Evolutionary conservation across 2,113 vertebrate species (phyloP), one percentile per base, ranked within the genome.

Genomic region (Rhineura floridana): DNA sequence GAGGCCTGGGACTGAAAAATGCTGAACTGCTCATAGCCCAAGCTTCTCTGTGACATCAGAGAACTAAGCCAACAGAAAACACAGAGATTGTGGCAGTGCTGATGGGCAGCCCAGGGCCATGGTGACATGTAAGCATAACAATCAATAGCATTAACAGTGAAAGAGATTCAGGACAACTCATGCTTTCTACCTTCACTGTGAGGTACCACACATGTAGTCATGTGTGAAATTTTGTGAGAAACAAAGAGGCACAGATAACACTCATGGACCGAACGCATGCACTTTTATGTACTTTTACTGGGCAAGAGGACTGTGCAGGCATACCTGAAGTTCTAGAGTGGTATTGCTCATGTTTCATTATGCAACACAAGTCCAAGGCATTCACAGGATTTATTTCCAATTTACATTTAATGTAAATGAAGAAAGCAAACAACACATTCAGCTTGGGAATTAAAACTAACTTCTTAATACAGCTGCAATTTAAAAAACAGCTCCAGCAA

Each of bases 351-450:
- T 88, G 85, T 89, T 94, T 91, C 93, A 92, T 93, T 95, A 92
- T 91, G 91, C 94, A 95, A 92, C 95, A 93, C 88, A 93, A 69
- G 92, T 89, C 92, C 89, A 90, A 91, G 87, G 90, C 93, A 91
- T 90, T 89, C 92, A 93, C 94, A 90, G 90, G 91, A 95, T 95
- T 94, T 93, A 95, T 94, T 95, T 95, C 94, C 92, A 79, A 94
- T 93, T 95, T 93, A 91, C 92, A 90, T 92, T 95, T 95, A 94
- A 94, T 93, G 93, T 93, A 93, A 90, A 94, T 93, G 48, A 95
- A 96, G 94, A 93, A 92, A 94, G 94, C 91, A 92, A 94, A 94
- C 91, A 92, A 91, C 88, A 30, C 36, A 42, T 62, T 94, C 92
- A 72, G 91, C 93, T 93, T 93, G 88, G 91, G 89, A 90, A 94